phyloP scores from a whole-genome alignment of 2,797 vertebrate genomes.

The Etheostoma perlongum region DNA sequence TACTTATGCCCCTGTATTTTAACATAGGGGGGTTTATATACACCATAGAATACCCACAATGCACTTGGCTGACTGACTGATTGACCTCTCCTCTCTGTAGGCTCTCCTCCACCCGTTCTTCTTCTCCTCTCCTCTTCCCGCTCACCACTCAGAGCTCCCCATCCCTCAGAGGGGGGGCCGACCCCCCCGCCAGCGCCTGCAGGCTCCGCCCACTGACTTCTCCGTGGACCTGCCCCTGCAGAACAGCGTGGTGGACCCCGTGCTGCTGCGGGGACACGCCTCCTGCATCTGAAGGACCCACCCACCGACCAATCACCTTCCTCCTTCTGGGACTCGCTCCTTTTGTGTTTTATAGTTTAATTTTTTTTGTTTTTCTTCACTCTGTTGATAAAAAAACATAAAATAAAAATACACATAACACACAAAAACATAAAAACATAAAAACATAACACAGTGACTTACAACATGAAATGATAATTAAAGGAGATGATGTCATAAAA shows the following conservation, averaged over 20 bases:
- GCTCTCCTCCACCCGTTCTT: conserved; percentile 92
- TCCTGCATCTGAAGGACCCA: conserved; percentile 56
- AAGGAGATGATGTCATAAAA: too few species aligned
- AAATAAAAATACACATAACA: too few species aligned
- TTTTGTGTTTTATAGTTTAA: neutral
- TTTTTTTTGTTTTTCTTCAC: neutral
- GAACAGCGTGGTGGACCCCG: conserved; percentile 86
- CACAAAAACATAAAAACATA: too few species aligned
- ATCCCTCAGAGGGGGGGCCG: conserved; percentile 87
- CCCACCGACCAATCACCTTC: neutral
- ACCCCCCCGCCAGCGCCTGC: conserved; percentile 81
- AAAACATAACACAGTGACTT: too few species aligned
- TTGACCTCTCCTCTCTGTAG: conserved; percentile 62
- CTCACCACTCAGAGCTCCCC: conserved; percentile 92
- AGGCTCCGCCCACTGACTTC: conserved; percentile 85
- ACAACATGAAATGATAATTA: too few species aligned
- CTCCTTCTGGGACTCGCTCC: neutral
- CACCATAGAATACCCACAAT: too few species aligned
- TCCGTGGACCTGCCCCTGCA: conserved; percentile 86
- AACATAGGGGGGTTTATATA: too few species aligned
- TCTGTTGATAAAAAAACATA: neutral
- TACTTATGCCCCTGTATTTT: too few species aligned
- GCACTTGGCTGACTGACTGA: neutral
- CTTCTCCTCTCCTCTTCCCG: conserved; percentile 90
- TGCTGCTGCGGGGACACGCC: conserved; percentile 75